These are phyloP conservation scores for Drosophila peninsularis DNA, from an alignment of 2,888 invertebrate genomes.

Conservation along the genomic window DNA sequence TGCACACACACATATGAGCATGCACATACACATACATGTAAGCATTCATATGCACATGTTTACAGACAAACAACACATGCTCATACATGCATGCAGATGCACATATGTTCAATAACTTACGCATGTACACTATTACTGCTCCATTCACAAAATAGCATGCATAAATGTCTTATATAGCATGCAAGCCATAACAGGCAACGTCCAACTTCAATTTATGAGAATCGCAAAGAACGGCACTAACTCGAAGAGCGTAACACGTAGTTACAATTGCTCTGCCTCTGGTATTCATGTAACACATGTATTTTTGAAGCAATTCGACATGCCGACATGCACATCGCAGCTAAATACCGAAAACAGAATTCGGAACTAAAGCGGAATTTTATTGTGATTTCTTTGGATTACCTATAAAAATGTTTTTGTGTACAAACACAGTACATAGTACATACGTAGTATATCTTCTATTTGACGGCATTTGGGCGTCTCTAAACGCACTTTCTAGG, in stretches of 20 bases:
- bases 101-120: neutral
- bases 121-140: neutral
- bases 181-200: too few species aligned
- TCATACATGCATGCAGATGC: neutral
- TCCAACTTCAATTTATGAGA: neutral
- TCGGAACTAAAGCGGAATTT: too few species aligned
- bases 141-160: neutral
- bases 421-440: neutral
- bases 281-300: neutral
- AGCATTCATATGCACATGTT: neutral
- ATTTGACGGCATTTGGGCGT: neutral
- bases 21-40: neutral
- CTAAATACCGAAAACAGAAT: too few species aligned
- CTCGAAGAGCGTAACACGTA: neutral
- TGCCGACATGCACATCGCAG: neutral
- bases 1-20: too few species aligned
- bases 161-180: neutral
- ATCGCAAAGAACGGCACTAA: neutral
- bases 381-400: neutral
- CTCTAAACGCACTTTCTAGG: conserved; percentile 2
- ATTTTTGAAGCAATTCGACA: neutral
- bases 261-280: neutral
- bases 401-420: neutral
- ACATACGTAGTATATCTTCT: neutral
- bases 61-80: neutral